Conservation (phyloP, 2,888 invertebrate species). For the Cryptocheilus praepositus region DNA sequence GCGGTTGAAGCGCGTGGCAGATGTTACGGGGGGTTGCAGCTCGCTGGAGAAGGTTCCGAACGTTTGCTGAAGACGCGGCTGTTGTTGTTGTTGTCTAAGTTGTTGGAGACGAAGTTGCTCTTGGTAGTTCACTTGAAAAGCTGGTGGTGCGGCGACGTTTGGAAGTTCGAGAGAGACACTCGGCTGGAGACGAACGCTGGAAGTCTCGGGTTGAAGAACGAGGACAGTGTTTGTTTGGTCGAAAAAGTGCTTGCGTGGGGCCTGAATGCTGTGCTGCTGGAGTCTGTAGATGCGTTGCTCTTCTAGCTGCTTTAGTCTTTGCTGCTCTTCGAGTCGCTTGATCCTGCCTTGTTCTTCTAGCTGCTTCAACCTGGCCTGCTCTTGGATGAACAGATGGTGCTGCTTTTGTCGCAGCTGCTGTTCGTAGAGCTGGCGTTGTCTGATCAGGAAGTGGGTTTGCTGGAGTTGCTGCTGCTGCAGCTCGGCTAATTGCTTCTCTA, state of each 20-base stretch:
- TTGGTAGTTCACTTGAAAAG: conserved; percentile 60
- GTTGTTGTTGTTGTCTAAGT: conserved; percentile 57
- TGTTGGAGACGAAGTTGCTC: conserved; percentile 56
- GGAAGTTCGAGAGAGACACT: conserved; percentile 68
- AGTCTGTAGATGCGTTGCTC: conserved; percentile 63
- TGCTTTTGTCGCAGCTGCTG: conserved; percentile 74
- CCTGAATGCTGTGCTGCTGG: conserved; percentile 52
- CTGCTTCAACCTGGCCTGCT: conserved; percentile 63
- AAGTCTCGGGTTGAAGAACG: conserved; percentile 48
- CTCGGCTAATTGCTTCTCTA: conserved; percentile 83
- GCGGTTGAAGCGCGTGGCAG: conserved; percentile 67
- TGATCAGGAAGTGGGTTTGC: conserved; percentile 82
- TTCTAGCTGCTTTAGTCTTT: conserved; percentile 66
- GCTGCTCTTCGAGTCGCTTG: conserved; percentile 61
- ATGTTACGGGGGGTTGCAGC: conserved; percentile 71
- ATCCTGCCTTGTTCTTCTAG: conserved; percentile 58
- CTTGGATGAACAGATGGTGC: conserved; percentile 64
- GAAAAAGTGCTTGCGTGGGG: conserved; percentile 40
- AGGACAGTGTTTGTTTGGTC: conserved; percentile 58
- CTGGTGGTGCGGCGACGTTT: conserved; percentile 50
- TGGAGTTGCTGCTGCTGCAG: conserved; percentile 82
- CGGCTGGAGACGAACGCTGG: conserved; percentile 64
- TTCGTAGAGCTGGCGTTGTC: conserved; percentile 80
- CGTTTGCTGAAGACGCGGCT: conserved; percentile 66
- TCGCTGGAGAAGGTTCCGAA: conserved; percentile 62